Base-by-base conservation (phyloP, 2,888 invertebrate genomes). In the Microplitis manilae region DNA sequence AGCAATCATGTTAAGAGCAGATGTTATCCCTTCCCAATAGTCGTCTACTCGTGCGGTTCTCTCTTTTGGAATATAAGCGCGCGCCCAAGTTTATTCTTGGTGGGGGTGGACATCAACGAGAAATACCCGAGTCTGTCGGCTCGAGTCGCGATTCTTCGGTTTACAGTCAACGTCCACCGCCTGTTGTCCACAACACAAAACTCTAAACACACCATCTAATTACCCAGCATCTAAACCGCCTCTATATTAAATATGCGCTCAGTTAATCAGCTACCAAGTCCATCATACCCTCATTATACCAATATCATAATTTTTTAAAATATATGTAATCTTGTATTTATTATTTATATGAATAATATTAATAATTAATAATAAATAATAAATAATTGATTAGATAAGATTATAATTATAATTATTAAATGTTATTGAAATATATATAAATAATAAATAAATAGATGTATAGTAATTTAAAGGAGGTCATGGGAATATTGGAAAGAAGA, bases 1-100 rank as follows among this genome's bases (percentile, higher is more conserved):
- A 84, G 86, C 87, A 88, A 88, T 88, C 87, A 87, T 86, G 86
- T 86, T 88, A 87, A 87, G 87, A 87, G 88, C 87, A 88, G 87
- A 87, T 87, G 86, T 87, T 88, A 87, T 85, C 86, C 87, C 87
- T 84, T 84, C 87, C 40, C 68, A 6, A 39, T 20, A 30, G 30
- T 30, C 69, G 68, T 75, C 68, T 40, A 59, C 64, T 41, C 70
- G 50, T 40, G 30, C 74, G 61, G 68, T 68, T 75, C 76, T 79
- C 76, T 79, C 73, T 59, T 60, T 50, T 17, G 75, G 59, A 50
- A 50, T 50, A 50, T 50, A 50, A 50, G 50, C 50, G 50, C 13
- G 50, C 77, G 73, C 69, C 61, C 68, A 38, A 68, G 71, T 67
- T 38, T 64, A n/a, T 17, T 59, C 59, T 38, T 13, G 77, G 59